Evolutionary conservation across 2,888 invertebrate species (phyloP), one percentile per base, ranked within the genome.

Genomic region (Sarcophaga rosellei): DNA sequence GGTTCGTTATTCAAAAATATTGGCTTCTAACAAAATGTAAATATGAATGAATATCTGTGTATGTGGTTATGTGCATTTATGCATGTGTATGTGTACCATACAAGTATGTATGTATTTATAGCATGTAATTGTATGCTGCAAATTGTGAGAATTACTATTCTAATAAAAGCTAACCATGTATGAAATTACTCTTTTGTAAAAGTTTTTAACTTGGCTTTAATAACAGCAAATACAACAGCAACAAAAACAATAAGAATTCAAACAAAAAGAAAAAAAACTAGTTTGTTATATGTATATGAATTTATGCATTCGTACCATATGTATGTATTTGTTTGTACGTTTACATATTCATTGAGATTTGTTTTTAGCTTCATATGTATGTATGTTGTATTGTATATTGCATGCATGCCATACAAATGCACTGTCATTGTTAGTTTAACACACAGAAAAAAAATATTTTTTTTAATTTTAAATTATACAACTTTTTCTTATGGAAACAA

Each of bases 141-240:
- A 86, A 86, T 82, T 86, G 84, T 84, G 80, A 81, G 86, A 86
- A 83, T 84, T 86, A 81, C 86, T 84, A 76, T 86, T 86, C 86
- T 81, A 86, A 86, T 86, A 84, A 86, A 86, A 86, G 78, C 86
- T 81, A 86, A 84, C 86, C 86, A 86, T 84, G 86, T 84, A 86
- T 86, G 84, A 84, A 86, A 86, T 86, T 84, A 86, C 84, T 81
- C 86, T 84, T 86, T 86, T 86, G 86, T 84, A 75, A 75, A 84
- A 86, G 61, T 84, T 86, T 86, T 84, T 86, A 84, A 86, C 86
- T 86, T 84, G 81, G 65, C 75, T 84, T 84, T 80, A 84, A 80
- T 84, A 77, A 77, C 53, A 82, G 62, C 53, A 53, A 80, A 80
- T 72, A 77, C 61, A 82, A 69, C 53, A 17, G 53, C 15, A 73